Percentiles rank a stretch among this genome's conserved stretches.
Conservation (phyloP, 2,113 vertebrate genomes). For the Cebidichthys violaceus region DNA sequence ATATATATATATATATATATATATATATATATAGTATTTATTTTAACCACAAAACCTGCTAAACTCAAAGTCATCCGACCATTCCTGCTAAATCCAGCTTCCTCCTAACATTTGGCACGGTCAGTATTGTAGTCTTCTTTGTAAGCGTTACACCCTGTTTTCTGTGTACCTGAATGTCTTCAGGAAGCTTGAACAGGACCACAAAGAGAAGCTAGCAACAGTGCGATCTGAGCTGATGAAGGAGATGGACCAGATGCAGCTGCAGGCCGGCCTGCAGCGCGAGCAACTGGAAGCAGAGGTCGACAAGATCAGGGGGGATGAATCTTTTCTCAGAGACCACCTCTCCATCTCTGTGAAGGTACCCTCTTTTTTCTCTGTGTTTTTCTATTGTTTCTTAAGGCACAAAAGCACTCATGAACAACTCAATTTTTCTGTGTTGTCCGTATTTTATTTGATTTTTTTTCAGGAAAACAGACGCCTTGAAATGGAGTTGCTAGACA, state of each 20-base stretch:
- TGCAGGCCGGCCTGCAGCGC: slow-evolving; percentile 88
- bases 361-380: slow-evolving; percentile 13
- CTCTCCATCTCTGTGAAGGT: slow-evolving; percentile 93
- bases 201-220: slow-evolving; percentile 86
- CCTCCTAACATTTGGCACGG: neutral
- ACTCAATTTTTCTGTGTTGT: neutral
- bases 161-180: neutral
- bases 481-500: slow-evolving; percentile 91
- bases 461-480: slow-evolving; percentile 91
- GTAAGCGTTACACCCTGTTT: neutral
- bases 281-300: slow-evolving; percentile 90
- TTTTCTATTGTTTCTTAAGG: neutral
- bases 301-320: slow-evolving; percentile 88
- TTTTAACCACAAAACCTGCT: neutral
- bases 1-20: too few species aligned
- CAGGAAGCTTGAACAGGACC: slow-evolving; percentile 94
- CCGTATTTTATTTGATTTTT: neutral
- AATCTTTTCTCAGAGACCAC: slow-evolving; percentile 89
- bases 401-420: neutral
- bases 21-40: too few species aligned
- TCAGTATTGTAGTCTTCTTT: neutral
- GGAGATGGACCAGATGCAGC: slow-evolving; percentile 91
- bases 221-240: slow-evolving; percentile 86
- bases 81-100: neutral
- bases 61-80: too few species aligned